Percentiles rank a stretch among this genome's conserved stretches.
Conservation (phyloP, 2,888 invertebrate species). For the Teinopalpus imperialis region DNA sequence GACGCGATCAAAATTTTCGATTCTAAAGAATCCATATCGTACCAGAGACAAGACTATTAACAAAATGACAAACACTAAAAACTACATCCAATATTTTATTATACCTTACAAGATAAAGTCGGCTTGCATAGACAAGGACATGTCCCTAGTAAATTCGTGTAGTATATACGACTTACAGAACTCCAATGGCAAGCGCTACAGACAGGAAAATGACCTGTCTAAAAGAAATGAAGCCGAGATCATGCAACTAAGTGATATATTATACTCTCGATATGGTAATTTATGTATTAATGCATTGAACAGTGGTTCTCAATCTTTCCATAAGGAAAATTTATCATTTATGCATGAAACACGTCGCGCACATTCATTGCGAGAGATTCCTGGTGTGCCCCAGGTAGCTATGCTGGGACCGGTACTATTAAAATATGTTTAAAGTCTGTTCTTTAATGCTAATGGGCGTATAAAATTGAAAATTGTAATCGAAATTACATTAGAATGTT, state of each 20-base stretch:
- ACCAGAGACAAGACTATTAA: slow-evolving; percentile 4
- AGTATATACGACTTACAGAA: slow-evolving; percentile 2
- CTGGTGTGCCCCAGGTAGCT: no score
- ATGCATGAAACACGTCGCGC: no score
- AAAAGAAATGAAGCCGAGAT: not conserved
- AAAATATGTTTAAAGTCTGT: no score
- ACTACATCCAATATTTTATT: slow-evolving; percentile 15
- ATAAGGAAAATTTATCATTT: no score
- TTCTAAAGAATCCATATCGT: no score
- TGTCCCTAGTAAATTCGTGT: not conserved
- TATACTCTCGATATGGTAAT: not conserved
- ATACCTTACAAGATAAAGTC: slow-evolving; percentile 8
- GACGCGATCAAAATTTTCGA: no score
- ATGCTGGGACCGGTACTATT: no score
- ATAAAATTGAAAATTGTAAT: no score
- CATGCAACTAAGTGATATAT: not conserved
- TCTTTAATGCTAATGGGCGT: no score
- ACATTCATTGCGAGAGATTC: no score
- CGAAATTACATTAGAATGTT: no score
- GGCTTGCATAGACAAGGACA: not conserved
- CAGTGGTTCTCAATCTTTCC: not conserved
- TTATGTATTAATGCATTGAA: not conserved
- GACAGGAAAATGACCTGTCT: not conserved
- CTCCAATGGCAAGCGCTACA: not conserved
- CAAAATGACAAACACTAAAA: not conserved